These are phyloP conservation scores for Alviniconcha strummeri DNA, from an alignment of 2,888 invertebrate species.

Conservation along the genomic window DNA sequence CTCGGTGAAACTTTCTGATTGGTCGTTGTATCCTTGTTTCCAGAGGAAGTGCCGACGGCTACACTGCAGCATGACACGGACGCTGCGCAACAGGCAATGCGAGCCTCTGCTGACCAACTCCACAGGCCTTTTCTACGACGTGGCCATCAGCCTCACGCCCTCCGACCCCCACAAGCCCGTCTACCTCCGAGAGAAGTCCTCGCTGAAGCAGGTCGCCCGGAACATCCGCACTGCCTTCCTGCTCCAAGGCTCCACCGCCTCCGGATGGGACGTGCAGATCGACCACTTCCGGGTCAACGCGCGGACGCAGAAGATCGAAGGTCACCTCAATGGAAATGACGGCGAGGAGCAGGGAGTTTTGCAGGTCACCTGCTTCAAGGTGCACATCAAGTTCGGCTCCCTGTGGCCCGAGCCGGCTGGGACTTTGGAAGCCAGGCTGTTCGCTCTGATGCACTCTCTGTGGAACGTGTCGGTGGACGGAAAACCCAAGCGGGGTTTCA, in stretches of 20 bases:
- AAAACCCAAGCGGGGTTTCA: neutral
- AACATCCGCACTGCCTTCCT: conserved; percentile 26
- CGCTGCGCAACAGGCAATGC: neutral
- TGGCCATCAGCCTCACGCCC: neutral
- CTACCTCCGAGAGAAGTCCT: neutral
- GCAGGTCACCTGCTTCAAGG: neutral
- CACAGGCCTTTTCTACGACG: neutral
- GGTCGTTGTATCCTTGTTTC: neutral
- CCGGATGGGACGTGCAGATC: conserved; percentile 22
- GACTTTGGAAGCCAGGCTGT: neutral
- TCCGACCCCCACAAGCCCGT: neutral
- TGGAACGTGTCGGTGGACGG: neutral
- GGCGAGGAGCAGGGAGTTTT: neutral
- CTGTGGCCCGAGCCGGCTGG: conserved; percentile 1
- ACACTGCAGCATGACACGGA: conserved; percentile 9
- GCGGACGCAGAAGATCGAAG: neutral
- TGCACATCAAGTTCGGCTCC: conserved; percentile 7
- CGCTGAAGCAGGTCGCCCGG: neutral
- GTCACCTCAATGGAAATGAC: neutral
- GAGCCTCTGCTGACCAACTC: neutral
- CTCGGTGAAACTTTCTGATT: too few species aligned
- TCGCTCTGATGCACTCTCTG: neutral
- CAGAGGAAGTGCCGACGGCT: conserved; percentile 12
- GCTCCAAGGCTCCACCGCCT: conserved; percentile 14
- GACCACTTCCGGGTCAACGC: neutral